Evolutionary conservation across 2,797 vertebrate genomes (phyloP).

Genomic region (Paratrypauchen microcephalus): DNA sequence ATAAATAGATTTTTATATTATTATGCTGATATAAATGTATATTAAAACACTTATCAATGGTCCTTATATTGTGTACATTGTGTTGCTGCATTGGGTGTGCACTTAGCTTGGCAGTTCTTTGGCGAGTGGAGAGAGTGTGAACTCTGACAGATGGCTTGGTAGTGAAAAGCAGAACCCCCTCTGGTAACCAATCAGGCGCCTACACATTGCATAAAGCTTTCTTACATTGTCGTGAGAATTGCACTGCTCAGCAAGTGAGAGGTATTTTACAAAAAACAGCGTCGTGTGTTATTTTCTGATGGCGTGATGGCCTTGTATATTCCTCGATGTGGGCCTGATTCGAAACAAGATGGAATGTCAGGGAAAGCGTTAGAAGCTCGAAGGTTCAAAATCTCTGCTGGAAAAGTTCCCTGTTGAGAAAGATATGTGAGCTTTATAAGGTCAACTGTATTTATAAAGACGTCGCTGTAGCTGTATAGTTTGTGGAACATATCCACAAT

Average conservation of each 20-base stretch:
- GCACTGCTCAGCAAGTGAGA: constrained; percentile 9
- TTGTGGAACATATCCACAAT: neutral
- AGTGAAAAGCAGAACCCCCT: constrained; percentile 55
- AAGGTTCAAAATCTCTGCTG: neutral
- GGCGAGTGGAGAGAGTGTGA: constrained; percentile 65
- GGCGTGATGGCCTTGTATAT: neutral
- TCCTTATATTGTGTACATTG: constrained; percentile 25
- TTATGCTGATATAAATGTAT: no score
- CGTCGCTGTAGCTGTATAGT: constrained; percentile 2
- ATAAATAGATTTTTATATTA: no score
- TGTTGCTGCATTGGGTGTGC: constrained; percentile 38
- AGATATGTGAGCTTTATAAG: neutral
- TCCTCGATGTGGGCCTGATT: constrained; percentile 14
- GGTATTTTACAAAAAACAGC: constrained; percentile 2
- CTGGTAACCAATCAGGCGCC: constrained; percentile 54
- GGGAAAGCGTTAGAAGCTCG: constrained; percentile 14
- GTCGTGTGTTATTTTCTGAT: constrained; percentile 1
- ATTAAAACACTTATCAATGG: neutral
- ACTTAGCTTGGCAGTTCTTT: constrained; percentile 55
- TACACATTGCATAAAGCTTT: constrained; percentile 41
- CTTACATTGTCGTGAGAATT: constrained; percentile 34
- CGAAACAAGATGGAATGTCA: constrained; percentile 13
- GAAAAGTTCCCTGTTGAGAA: constrained; percentile 8
- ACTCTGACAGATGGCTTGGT: constrained; percentile 72
- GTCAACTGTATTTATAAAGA: constrained; percentile 18